Base-by-base conservation (phyloP, 2,797 vertebrate species). In the Peromyscus aztecus region DNA sequence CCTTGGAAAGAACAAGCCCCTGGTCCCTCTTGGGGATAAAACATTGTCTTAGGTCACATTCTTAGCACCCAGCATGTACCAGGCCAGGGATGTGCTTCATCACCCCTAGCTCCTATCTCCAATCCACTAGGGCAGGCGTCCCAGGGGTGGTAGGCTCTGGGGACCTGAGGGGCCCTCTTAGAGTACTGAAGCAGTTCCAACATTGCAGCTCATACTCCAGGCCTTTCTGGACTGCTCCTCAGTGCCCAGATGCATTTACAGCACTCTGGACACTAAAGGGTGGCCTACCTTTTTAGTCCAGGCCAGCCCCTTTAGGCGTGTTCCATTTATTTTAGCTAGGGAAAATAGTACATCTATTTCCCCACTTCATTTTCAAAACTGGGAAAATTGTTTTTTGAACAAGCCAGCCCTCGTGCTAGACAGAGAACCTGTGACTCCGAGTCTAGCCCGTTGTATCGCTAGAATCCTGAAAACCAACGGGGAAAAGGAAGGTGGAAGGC, bases 391-490 rank as follows among this genome's bases (percentile, higher is more conserved):
- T 27, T 65, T 76, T 84, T 92, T 67, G 43, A 90, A 65, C 23
- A 43, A 77, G 82, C 49, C 16, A 87, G 90, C 78, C 59, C 73
- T 80, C 31, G 49, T 85, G 73, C 63, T 46, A 86, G 86, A 85
- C 65, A 96, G 77, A 85, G 24, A 69, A 82, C 34, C 43, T 55
- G 67, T 76, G 80, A 94, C 63, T 94, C 90, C 14, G 76, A 90
- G 89, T 59, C 93, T 80, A 84, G 80, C 52, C 46, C 71, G 52
- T 67, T 88, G 75, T 13, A 49, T 61, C 0, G 10, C n/a, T 2
- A 8, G 43, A 78, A 91, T 13, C 27, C 59, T 59, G 29, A 80
- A 84, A 80, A 73, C 13, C 92, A 83, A 89, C 67, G 34, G 65
- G 13, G 21, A n/a, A 57, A 63, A 6, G 31, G 43, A 43, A 43